These are phyloP conservation scores for Zaprionus ghesquierei DNA, from an alignment of 1,140 invertebrate genomes.

Conservation along the genomic window DNA sequence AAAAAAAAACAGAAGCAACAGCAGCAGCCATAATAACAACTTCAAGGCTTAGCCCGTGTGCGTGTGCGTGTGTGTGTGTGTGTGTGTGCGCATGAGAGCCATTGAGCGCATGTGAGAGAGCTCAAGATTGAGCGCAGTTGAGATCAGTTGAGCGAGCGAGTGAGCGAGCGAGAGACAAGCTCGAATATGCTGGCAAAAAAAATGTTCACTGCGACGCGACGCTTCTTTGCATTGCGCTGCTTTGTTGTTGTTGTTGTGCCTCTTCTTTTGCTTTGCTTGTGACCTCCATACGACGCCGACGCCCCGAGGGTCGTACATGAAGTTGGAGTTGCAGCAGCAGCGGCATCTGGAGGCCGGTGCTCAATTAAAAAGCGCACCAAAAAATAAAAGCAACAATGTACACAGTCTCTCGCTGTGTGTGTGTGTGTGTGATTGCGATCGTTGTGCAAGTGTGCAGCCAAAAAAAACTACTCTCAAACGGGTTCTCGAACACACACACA, in stretches of 20 bases:
- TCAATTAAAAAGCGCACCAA: constrained; percentile 62
- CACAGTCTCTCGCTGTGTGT: background rate
- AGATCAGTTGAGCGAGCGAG: background rate
- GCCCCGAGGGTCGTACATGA: constrained; percentile 40
- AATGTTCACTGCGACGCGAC: constrained; percentile 53
- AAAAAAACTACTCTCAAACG: constrained; percentile 40
- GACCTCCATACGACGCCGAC: constrained; percentile 61
- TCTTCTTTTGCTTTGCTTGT: constrained; percentile 17
- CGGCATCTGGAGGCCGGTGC: constrained; percentile 31
- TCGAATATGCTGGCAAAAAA: constrained; percentile 25
- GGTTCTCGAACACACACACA: constrained; percentile 57
- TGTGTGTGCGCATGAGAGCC: background rate
- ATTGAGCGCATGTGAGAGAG: background rate
- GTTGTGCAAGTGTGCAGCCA: constrained; percentile 40
- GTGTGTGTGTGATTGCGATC: constrained; percentile 29
- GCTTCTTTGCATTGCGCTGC: constrained; percentile 42
- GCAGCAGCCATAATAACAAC: constrained; percentile 34
- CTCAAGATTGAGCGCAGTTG: background rate
- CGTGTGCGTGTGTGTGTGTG: background rate
- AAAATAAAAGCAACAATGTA: constrained; percentile 24
- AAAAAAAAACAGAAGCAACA: constrained; percentile 14
- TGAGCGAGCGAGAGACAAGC: background rate
- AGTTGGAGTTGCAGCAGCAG: constrained; percentile 18
- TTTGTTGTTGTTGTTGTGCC: constrained; percentile 13
- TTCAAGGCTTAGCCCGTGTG: constrained; percentile 59